Base-by-base conservation (phyloP, 2,113 vertebrate species). In the Prunella fulvescens region DNA sequence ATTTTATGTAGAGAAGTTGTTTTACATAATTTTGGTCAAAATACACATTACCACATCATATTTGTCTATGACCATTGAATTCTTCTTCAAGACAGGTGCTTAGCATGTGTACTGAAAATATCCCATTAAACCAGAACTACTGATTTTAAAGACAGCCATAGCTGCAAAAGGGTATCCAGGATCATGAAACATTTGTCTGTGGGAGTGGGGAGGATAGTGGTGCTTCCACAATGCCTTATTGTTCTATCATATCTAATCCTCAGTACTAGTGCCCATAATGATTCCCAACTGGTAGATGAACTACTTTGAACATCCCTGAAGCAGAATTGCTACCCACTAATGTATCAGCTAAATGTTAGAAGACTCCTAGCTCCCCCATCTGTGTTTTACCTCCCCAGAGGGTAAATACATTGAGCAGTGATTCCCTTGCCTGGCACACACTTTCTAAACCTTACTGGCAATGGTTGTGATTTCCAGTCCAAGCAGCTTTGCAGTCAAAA, bases 351-450 rank as follows among this genome's bases (percentile, higher is more conserved):
- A 96, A 97, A 97, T 97, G 92, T 96, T 97, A 97, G 94, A 97
- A 97, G 97, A 90, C 95, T 97, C 97, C 97, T 95, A 97, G 97
- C 97, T 98, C 96, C 97, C 98, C 98, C 97, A 98, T 98, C 98
- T 98, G 97, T 98, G 97, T 98, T 98, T 97, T 98, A 97, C 97
- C 95, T 98, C 98, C 98, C 97, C 95, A 97, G 97, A 98, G 97
- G 98, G 97, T 97, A 98, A 98, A 98, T 97, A 96, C 92, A 97
- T 95, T 96, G 96, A 97, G 37, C 95, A 97, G 97, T 93, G 97
- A 97, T 97, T 97, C 97, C 97, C 96, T 96, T 93, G 96, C 96
- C 96, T 98, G 97, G 97, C 97, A 98, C 96, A 97, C 96, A 95
- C 90, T 97, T 97, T 95, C 97, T 94, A 98, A 98, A 98, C 97